Evolutionary conservation across 2,113 vertebrate genomes (phyloP), one percentile per base, ranked within the genome.

Genomic region (Cairina moschata): DNA sequence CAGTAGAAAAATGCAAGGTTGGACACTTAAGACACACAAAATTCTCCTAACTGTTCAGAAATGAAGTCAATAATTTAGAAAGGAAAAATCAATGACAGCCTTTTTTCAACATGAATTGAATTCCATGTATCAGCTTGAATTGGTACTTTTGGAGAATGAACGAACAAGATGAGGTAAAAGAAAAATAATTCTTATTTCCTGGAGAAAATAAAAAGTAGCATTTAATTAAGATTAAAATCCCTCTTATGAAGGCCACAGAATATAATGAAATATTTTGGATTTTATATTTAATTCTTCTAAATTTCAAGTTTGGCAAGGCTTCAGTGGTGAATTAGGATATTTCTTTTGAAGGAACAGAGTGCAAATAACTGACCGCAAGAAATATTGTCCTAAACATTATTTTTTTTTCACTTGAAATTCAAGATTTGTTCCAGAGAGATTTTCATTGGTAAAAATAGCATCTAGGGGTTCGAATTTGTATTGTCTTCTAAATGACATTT

Each of bases 151-250:
- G 16, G 28, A 60, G 1, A 23, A 63, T 38, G 34, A 81, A 71
- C 6, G 46, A 75, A n/a, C 25, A n/a, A 79, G 31, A 3, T 7
- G 74, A 20, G 16, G n/a, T 55, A 40, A 83, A 79, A 83, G 17
- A 42, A 13, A 88, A 90, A 73, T 81, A 25, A 54, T 31, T 54
- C 28, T 88, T 71, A 28, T 46, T 67, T 94, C 32, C 50, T 15
- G 3, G 2, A 74, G 34, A 34, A 32, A 13, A 16, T 34, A 59
- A 42, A 73, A 12, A 1, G 18, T 18, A 6, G 0, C 1, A 26
- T 62, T 54, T 65, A 0, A 76, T 73, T 52, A 73, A 56, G 32
- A 69, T 54, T 69, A 44, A 46, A 82, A 84, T 62, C 12, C 9
- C 4, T 36, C 1, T 0, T 83, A 58, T 86, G 26, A 79, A 77